Base-by-base conservation (phyloP, 2,888 invertebrate species). In the Archips crataeganus region DNA sequence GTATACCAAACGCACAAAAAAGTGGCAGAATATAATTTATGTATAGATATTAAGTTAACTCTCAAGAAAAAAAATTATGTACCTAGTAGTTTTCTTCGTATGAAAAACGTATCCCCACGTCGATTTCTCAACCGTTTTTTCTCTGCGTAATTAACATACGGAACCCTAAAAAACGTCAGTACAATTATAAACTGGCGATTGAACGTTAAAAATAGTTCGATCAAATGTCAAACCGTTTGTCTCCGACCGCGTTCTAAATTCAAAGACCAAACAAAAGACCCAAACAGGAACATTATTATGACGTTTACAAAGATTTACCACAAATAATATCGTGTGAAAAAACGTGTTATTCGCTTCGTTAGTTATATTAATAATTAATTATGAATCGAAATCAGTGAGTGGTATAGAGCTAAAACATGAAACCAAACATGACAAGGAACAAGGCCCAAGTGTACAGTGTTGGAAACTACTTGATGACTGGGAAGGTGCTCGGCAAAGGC, bases 391-490 rank as follows among this genome's bases (percentile, higher is more conserved):
- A 89, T 89, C 86, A 81, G 84, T 84, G 82, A 85, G 84, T 83
- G 78, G 77, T 77, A 72, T 78, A 73, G 77, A 85, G 75, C 73
- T 88, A 88, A 86, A 91, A 88, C 34, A 74, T 74, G 85, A 85
- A 87, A 77, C 83, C 89, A 51, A 86, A 85, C 77, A 87, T 88
- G 85, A 84, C 87, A 62, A 84, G 91, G 77, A 88, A 79, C 77
- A 90, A 88, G 79, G 86, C 85, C 75, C 93, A 95, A 88, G 91
- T 96, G 78, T 93, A 95, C 84, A 95, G 93, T 89, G 95, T 97
- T 79, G 97, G 97, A 72, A 96, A 96, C 84, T 97, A 97, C 90
- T 93, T 95, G 82, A 96, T 97, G 95, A 96, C 96, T 72, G 96
- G 96, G 75, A 95, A 95, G 80, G 92, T 96, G 74, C 92, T 97